These are phyloP conservation scores for Amazona vittata DNA, from an alignment of 2,113 vertebrate genomes.

Conservation along the genomic window DNA sequence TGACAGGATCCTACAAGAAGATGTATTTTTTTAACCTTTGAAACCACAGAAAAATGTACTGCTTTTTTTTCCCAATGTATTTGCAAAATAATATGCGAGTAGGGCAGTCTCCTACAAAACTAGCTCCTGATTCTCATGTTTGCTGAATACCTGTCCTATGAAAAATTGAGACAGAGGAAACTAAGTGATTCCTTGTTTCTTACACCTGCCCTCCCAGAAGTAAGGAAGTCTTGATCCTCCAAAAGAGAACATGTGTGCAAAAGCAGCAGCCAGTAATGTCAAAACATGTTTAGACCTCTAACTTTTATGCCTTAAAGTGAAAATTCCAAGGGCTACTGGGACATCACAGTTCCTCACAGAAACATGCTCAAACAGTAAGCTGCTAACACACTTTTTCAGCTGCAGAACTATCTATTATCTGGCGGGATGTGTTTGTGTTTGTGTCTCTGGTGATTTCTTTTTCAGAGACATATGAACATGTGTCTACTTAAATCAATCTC, in stretches of 20 bases:
- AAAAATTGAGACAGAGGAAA: not conserved
- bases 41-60: not conserved
- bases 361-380: not conserved
- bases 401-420: not conserved
- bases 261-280: not conserved
- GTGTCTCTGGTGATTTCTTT: not conserved
- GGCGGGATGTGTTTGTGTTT: not conserved
- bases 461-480: not conserved
- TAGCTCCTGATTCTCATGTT: not conserved
- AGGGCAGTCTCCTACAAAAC: not conserved
- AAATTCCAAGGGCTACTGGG: not conserved
- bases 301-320: not conserved
- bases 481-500: not conserved
- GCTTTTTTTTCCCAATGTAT: not conserved
- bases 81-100: not conserved
- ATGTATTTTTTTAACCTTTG: not conserved
- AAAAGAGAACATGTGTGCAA: not conserved
- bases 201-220: rapidly evolving
- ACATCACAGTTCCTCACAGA: not conserved
- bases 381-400: not conserved
- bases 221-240: not conserved
- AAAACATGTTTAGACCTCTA: not conserved
- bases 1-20: not conserved
- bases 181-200: not conserved
- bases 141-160: not conserved